A percentile compares a stretch with the other conserved stretches of the same genome.
Conservation (phyloP, 1,140 invertebrate species). For the Conus ventricosus region DNA sequence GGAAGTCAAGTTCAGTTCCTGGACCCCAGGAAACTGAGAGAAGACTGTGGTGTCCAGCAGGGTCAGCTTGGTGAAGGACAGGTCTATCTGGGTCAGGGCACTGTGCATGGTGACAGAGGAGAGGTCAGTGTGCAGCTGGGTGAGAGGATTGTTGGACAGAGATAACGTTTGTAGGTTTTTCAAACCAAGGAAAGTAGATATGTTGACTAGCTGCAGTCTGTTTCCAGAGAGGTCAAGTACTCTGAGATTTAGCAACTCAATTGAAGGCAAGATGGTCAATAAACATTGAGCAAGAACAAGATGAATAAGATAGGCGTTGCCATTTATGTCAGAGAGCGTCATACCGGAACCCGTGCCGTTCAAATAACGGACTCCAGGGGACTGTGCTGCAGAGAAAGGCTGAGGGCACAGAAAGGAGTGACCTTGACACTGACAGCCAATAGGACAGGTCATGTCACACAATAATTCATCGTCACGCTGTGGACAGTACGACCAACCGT, state of each 20-base stretch:
- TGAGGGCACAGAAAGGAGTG: not conserved
- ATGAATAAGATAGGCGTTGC: slow-evolving; percentile 9
- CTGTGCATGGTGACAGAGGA: not conserved
- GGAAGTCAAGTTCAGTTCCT: not conserved
- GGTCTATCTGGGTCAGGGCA: not conserved
- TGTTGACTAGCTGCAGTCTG: not conserved
- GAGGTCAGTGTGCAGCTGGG: not conserved
- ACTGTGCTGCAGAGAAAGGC: not conserved
- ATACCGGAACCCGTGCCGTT: not conserved
- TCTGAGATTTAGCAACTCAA: not conserved
- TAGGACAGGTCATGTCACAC: slow-evolving; percentile 32
- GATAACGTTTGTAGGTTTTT: slow-evolving; percentile 22
- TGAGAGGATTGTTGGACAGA: slow-evolving; percentile 10
- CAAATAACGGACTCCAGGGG: slow-evolving; percentile 22
- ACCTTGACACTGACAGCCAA: slow-evolving; percentile 25
- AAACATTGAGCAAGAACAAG: not conserved
- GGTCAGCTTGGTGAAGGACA: not conserved
- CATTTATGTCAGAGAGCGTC: not conserved
- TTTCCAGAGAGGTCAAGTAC: slow-evolving; percentile 28
- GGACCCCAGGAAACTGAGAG: not conserved
- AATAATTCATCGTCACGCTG: slow-evolving; percentile 38
- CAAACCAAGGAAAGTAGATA: slow-evolving; percentile 9
- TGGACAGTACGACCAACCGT: slow-evolving; percentile 22
- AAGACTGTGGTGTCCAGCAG: slow-evolving; percentile 12
- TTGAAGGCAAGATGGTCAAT: not conserved